Evolutionary conservation across 2,113 vertebrate species (phyloP), one percentile per base, ranked within the genome.

Genomic region (Strix uralensis): DNA sequence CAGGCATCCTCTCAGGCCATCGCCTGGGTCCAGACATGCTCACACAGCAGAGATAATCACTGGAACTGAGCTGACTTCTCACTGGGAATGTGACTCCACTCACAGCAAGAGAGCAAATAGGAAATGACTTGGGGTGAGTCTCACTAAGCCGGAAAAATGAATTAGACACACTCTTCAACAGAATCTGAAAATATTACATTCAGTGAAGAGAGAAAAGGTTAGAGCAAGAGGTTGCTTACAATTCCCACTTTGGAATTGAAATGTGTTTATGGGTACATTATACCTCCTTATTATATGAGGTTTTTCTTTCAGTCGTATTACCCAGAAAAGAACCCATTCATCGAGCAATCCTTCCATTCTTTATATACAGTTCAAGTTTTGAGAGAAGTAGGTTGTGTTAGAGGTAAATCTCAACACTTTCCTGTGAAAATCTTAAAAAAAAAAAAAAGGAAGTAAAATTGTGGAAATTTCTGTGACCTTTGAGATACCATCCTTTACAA

Each of bases 81-180:
- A 25, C 88, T 81, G 96, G 88, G 94, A 95, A 88, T 96, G 90
- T 92, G 89, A 88, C 96, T 98, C 94, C 92, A 82, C 74, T 98
- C 96, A 96, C 97, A 98, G 97, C 91, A 95, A 94, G 97, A 94
- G 58, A 97, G 74, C 96, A 97, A 98, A 97, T 91, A 96, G 97
- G 94, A 97, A 98, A 97, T 97, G 96, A 96, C 95, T 98, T 11
- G 21, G 92, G 94, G 97, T 65, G 21, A 98, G 94, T 91, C 90
- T 98, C 73, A 81, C 96, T 97, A 98, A 97, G 90, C 96, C 22
- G 73, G 96, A 96, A 98, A 98, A 98, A 98, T 97, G 97, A 98
- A 98, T 98, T 98, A 94, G 97, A 97, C 89, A 97, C 92, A 95
- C 96, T 97, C 54, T 71, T 97, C 92, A 97, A 96, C 80, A 97